Conservation (phyloP, 2,113 vertebrate genomes). For the Raphicerus campestris region DNA sequence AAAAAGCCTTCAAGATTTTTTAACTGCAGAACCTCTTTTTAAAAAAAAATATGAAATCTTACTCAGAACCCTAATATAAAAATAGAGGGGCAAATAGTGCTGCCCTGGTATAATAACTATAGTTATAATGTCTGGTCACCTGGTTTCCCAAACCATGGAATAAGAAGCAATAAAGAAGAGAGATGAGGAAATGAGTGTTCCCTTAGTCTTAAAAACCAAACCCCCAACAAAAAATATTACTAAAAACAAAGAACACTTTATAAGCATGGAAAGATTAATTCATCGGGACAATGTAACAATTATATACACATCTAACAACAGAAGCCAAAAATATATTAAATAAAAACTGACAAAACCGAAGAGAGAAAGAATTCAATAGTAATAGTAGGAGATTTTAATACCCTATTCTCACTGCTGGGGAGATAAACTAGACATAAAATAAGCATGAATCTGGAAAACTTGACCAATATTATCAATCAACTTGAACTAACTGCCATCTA, state of each 20-base stretch:
- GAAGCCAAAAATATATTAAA: neutral
- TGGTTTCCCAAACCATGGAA: neutral
- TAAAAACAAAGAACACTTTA: conserved; percentile 2
- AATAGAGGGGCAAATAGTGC: neutral
- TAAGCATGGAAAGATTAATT: neutral
- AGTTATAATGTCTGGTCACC: neutral
- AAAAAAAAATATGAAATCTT: neutral
- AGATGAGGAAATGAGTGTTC: neutral
- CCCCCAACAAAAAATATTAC: neutral
- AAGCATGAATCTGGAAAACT: neutral
- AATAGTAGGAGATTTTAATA: neutral
- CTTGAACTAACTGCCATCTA: neutral
- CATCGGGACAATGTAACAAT: conserved; percentile 14
- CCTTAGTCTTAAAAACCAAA: neutral
- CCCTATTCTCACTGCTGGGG: neutral
- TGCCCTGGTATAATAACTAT: neutral
- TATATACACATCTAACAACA: neutral
- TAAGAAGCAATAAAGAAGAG: neutral
- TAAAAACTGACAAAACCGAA: neutral
- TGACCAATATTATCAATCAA: neutral
- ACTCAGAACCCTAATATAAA: neutral
- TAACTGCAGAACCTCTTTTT: neutral
- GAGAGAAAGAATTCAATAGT: neutral
- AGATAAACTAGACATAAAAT: neutral
- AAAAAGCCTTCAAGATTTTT: neutral